phyloP scores from a whole-genome alignment of 1,140 invertebrate species.

The Pentalonia nigronervosa region DNA sequence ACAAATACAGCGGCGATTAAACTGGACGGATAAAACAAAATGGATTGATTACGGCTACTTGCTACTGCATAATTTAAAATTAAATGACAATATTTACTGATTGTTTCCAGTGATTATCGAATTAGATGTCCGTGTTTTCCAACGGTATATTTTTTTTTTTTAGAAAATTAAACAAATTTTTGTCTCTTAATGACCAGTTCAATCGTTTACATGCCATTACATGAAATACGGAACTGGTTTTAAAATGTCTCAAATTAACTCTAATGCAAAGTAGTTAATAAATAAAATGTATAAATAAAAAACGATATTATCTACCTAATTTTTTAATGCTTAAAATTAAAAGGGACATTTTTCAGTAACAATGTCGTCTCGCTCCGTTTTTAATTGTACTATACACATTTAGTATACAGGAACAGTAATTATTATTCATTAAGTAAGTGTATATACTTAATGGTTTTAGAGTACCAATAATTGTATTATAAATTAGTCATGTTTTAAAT shows the following conservation, averaged over 20 bases:
- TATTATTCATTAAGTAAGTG: background rate
- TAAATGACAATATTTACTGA: background rate
- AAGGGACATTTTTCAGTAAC: background rate
- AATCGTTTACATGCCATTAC: background rate
- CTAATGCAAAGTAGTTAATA: background rate
- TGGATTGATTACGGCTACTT: background rate
- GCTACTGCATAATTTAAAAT: background rate
- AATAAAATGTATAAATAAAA: background rate
- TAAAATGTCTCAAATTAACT: conserved; percentile 3
- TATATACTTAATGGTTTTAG: background rate
- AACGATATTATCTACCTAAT: background rate
- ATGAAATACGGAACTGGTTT: background rate
- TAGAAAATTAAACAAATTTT: background rate
- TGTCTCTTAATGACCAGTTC: background rate
- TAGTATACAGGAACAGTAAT: no score
- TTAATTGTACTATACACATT: no score
- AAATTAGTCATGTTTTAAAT: background rate
- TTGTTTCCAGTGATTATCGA: background rate
- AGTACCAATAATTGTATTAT: background rate
- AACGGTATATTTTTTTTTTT: background rate
- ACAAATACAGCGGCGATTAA: background rate
- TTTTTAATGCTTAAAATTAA: background rate
- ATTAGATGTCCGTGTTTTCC: background rate
- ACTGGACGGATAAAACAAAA: background rate
- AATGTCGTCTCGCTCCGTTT: no score